Base-by-base conservation (phyloP, 2,113 vertebrate genomes). In the Scartelaos histophorus region DNA sequence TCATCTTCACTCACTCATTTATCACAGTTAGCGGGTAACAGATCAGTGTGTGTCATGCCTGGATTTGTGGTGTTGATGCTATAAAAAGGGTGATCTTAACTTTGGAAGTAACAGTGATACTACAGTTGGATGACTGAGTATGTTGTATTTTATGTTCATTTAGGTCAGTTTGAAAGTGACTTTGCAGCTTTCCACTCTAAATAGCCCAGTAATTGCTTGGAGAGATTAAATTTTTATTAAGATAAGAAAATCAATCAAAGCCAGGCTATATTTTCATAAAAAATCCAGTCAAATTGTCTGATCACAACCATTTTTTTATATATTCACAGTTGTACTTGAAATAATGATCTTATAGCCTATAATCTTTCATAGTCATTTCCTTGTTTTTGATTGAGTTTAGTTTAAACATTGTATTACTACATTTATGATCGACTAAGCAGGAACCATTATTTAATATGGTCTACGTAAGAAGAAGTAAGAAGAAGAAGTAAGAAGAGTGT, bases 1-100 rank as follows among this genome's bases (percentile, higher is more conserved):
- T 88, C 68, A 82, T 86, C 82, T 82, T 69, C 58, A 78, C 71
- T 66, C 71, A 86, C 75, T 25, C 73, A 83, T 90, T 88, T 71
- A 78, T 89, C 85, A 82, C 82, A 54, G 51, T 89, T 87, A 90
- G 69, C 47, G 70, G 81, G 74, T 72, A 68, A 79, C 70, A 76
- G 70, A 46, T 68, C 15, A 3, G 47, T 72, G 22, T 72, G 22
- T 53, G 0, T 74, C 46, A 57, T 49, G 73, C 76, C 78, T 81
- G 85, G 72, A 76, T 73, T 71, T 78, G 74, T 82, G 84, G 74
- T 78, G 82, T 80, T 76, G 74, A 74, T 66, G 17, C 70, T 71
- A 66, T 79, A 71, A 81, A 76, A 84, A 85, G 61, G 83, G 80
- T 73, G 67, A 54, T 74, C 47, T 54, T 57, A 51, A 35, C 19